phyloP scores from a whole-genome alignment of 2,797 vertebrate species.

The Silurus aristotelis region DNA sequence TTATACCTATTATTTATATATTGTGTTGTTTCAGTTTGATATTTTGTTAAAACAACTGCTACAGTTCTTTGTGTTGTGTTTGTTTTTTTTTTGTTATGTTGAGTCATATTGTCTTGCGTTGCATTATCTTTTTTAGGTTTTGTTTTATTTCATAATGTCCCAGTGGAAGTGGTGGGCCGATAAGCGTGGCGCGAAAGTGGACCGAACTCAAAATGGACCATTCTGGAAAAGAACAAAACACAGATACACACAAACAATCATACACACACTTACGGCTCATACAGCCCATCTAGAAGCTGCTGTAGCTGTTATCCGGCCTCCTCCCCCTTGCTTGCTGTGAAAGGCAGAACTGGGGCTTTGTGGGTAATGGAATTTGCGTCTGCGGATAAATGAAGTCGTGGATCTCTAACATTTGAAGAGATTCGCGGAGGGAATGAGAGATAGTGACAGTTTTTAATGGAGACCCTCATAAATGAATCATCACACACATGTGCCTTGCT shows the following conservation, averaged over 20 bases:
- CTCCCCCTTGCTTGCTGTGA: not conserved
- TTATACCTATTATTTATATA: slow-evolving; percentile 52
- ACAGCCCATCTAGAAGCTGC: slow-evolving; percentile 25
- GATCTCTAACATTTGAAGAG: slow-evolving; percentile 34
- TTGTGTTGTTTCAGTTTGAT: slow-evolving; percentile 53
- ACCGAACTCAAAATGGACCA: slow-evolving; percentile 40
- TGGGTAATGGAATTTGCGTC: slow-evolving; percentile 50
- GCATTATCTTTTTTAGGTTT: slow-evolving; percentile 90
- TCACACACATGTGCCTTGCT: slow-evolving; percentile 37
- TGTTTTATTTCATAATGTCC: slow-evolving; percentile 98
- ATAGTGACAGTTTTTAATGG: slow-evolving; percentile 44
- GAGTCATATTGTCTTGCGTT: slow-evolving; percentile 61
- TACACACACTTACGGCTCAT: not conserved
- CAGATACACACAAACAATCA: not conserved
- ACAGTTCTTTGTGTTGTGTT: slow-evolving; percentile 68
- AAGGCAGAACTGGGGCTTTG: slow-evolving; percentile 27
- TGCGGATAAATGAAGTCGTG: slow-evolving; percentile 45
- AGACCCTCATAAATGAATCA: slow-evolving; percentile 55
- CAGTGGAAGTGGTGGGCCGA: slow-evolving; percentile 91
- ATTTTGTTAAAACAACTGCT: not conserved
- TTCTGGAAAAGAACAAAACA: slow-evolving; percentile 14
- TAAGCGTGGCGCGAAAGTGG: slow-evolving; percentile 68
- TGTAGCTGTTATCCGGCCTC: slow-evolving; percentile 24
- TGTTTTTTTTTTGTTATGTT: slow-evolving; percentile 75
- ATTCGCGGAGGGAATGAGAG: slow-evolving; percentile 27